phyloP scores from a whole-genome alignment of 2,797 vertebrate genomes.

The Sphenodon punctatus region DNA sequence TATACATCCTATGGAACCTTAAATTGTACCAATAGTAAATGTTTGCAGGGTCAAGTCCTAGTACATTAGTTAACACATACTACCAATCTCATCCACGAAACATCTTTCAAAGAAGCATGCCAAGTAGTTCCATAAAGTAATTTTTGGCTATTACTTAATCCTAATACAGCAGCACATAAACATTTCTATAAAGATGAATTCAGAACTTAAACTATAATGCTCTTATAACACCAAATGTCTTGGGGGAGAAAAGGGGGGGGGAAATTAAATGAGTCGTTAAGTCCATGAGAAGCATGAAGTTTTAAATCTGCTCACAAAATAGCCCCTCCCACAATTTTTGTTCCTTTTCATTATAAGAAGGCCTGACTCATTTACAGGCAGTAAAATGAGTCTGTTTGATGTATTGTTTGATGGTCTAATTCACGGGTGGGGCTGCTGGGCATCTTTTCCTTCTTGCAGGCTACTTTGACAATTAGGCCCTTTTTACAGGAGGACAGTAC shows the following conservation, averaged over 20 bases:
- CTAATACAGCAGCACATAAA: conserved; percentile 34
- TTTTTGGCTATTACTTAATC: conserved; percentile 35
- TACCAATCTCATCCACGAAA: not conserved
- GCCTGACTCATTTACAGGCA: not conserved
- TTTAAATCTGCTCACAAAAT: conserved; percentile 24
- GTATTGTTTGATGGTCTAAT: too few relatives aligned
- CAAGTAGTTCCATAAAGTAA: conserved; percentile 14
- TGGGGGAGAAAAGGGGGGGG: conserved; percentile 53
- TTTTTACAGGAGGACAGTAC: too few relatives aligned
- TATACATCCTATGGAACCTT: not conserved
- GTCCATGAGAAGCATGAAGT: conserved; percentile 44
- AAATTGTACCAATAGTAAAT: not conserved
- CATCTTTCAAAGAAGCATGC: conserved; percentile 6
- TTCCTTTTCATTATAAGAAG: conserved; percentile 7
- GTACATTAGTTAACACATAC: conserved; percentile 9
- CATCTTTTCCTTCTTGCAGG: too few relatives aligned
- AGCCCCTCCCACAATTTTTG: not conserved
- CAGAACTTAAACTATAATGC: conserved; percentile 48
- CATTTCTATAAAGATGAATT: conserved; percentile 45
- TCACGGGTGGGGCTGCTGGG: too few relatives aligned
- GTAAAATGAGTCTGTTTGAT: too few relatives aligned
- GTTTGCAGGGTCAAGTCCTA: not conserved
- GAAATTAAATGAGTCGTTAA: conserved; percentile 65
- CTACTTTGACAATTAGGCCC: too few relatives aligned
- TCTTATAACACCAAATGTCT: conserved; percentile 62